Evolutionary conservation across 2,888 invertebrate genomes (phyloP), one percentile per base, ranked within the genome.

Genomic region (Therioaphis trifolii): DNA sequence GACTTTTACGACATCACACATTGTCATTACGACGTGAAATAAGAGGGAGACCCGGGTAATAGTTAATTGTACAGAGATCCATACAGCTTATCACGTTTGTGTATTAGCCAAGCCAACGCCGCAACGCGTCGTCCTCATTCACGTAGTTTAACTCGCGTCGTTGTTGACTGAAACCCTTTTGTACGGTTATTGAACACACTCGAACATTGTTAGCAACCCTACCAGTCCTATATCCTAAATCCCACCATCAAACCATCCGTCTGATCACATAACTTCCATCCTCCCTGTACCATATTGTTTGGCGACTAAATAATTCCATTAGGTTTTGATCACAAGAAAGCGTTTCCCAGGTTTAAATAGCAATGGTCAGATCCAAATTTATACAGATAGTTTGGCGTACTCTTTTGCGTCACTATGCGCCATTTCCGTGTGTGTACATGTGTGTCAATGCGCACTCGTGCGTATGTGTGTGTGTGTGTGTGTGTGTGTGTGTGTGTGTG

Each of bases 81-180:
- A n/a, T n/a, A 18, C 1, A 1, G 27, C 0, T n/a, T 66, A 66
- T 35, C n/a, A n/a, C 11, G 18, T 35, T 21, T 2, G 12, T n/a
- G 21, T 18, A 18, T n/a, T 12, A 40, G n/a, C 40, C 24, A 15
- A 7, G 12, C 21, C 1, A 21, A 43, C 14, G 4, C 24, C n/a
- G 4, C 15, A 1, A 11, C 0, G 0, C 24, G 11, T 0, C 43
- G 0, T 1, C n/a, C 7, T 4, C 2, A 24, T 4, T n/a, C 18
- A 24, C 15, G 4, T 4, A 18, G 15, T 66, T 7, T 18, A 35
- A 15, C 0, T 63, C 29, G 11, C 7, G 15, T 4, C 11, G 11
- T 46, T 24, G 46, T 15, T 7, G 46, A 27, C 11, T 18, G 18
- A 69, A 69, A 40, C 15, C 24, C 4, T 46, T 46, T 69, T 46